These are phyloP conservation scores for Leptodirus hochenwartii DNA, from an alignment of 2,888 invertebrate genomes.

Conservation along the genomic window DNA sequence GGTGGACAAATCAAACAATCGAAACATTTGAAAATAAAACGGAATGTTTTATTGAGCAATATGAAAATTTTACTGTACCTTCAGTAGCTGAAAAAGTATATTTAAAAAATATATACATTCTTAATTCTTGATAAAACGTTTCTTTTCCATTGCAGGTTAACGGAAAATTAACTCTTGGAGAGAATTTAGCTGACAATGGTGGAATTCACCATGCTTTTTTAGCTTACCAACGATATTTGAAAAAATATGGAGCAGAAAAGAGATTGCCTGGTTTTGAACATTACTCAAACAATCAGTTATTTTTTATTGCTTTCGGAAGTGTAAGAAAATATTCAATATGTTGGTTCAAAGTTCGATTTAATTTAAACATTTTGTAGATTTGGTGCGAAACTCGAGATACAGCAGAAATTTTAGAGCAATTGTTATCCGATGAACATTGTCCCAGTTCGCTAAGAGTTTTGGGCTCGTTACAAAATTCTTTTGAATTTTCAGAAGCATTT, in stretches of 20 bases:
- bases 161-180: conserved; percentile 56
- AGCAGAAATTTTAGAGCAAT: conserved; percentile 40
- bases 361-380: conserved; percentile 31
- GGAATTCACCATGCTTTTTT: conserved; percentile 55
- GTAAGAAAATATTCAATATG: conserved; percentile 28
- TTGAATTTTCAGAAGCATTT: conserved; percentile 50
- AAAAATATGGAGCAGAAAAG: conserved; percentile 37
- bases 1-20: conserved; percentile 75
- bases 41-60: conserved; percentile 74
- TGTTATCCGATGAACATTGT: conserved; percentile 50
- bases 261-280: conserved; percentile 56
- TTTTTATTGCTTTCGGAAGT: conserved; percentile 68
- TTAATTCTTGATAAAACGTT: background rate
- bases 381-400: conserved; percentile 68
- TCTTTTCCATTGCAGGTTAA: conserved; percentile 34
- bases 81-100: conserved; percentile 41
- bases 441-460: conserved; percentile 50
- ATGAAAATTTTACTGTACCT: conserved; percentile 44
- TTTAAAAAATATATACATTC: background rate
- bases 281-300: conserved; percentile 52
- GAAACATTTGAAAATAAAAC: conserved; percentile 56
- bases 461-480: conserved; percentile 52
- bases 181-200: conserved; percentile 74
- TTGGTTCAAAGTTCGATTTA: background rate
- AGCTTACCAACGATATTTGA: conserved; percentile 44